Base-by-base conservation (phyloP, 2,797 vertebrate species). In the Enteromius afrohamiltoni region DNA sequence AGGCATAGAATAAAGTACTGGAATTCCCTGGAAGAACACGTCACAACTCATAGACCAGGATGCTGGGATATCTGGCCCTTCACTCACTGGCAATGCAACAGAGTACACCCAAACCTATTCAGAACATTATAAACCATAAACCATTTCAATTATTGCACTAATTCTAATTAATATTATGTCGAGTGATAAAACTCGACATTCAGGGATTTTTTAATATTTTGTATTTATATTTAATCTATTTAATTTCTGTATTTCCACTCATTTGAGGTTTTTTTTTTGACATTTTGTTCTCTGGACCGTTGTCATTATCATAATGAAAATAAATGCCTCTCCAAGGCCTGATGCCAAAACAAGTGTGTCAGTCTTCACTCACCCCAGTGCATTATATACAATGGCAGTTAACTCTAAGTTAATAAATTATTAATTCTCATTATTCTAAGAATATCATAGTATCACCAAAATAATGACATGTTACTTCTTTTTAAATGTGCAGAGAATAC, bases 401-500 rank as follows among this genome's bases (percentile, higher is more conserved):
- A 19, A 67, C 8, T 64, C 2, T 29, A 67, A 37, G 31, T 37
- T 37, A 51, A 29, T 47, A 13, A 17, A 70, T 51, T 53, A 53
- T 74, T 74, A 0, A 21, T 51, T n/a, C 11, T n/a, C 65, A 17
- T 64, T 64, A 64, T 6, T 17, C n/a, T 58, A 4, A 49, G 23
- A 60, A 60, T 53, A 55, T 4, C 29, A 55, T 58, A 37, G 21
- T n/a, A 26, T 42, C 16, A 26, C 37, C 2, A 60, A 78, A n/a
- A 31, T 10, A 31, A 77, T 64, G 40, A 10, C 40, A 13, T 29
- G 23, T 10, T 26, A 29, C 9, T 78, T 45, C 16, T 82, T 11
- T 55, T 76, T 68, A 71, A 65, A 47, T 77, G 65, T 71, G 40
- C 29, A 2, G 21, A 40, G 17, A 58, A 62, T 58, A 42, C 74